These are phyloP conservation scores for Oegoconia quadripuncta DNA, from an alignment of 2,888 invertebrate species.

Conservation along the genomic window DNA sequence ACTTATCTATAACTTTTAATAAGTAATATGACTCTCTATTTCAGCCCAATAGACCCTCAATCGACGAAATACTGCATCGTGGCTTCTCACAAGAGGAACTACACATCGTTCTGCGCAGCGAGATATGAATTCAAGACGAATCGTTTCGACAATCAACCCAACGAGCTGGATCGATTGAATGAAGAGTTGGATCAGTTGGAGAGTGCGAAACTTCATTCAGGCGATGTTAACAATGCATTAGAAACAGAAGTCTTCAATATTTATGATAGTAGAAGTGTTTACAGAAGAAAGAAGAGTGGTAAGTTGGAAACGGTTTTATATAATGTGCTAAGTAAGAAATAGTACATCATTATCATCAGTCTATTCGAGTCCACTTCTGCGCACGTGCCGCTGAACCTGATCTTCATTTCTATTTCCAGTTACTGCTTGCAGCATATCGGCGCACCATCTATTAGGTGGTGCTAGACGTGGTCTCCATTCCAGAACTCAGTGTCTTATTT, in stretches of 20 bases:
- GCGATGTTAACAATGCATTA: constrained; percentile 52
- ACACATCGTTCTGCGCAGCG: constrained; percentile 67
- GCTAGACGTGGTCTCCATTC: too few relatives aligned
- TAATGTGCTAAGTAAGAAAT: too few relatives aligned
- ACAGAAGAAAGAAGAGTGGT: constrained; percentile 64
- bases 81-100: constrained; percentile 60
- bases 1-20: not conserved
- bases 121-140: constrained; percentile 50
- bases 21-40: constrained; percentile 15
- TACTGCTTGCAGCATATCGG: too few relatives aligned
- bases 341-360: too few relatives aligned
- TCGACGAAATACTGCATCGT: constrained; percentile 67
- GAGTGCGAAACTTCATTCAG: too few relatives aligned
- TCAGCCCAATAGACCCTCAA: constrained; percentile 70
- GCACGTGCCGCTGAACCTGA: too few relatives aligned
- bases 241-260: constrained; percentile 44
- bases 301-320: too few relatives aligned
- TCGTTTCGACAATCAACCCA: constrained; percentile 35
- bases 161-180: constrained; percentile 22
- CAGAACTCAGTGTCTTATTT: too few relatives aligned
- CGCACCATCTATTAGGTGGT: too few relatives aligned
- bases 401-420: too few relatives aligned
- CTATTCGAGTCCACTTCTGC: not conserved
- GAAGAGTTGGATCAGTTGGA: too few relatives aligned
- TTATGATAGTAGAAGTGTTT: constrained; percentile 51